Percentiles rank a stretch among this genome's conserved stretches.
Conservation (phyloP, 2,888 invertebrate species). For the Cataglyphis albicans region DNA sequence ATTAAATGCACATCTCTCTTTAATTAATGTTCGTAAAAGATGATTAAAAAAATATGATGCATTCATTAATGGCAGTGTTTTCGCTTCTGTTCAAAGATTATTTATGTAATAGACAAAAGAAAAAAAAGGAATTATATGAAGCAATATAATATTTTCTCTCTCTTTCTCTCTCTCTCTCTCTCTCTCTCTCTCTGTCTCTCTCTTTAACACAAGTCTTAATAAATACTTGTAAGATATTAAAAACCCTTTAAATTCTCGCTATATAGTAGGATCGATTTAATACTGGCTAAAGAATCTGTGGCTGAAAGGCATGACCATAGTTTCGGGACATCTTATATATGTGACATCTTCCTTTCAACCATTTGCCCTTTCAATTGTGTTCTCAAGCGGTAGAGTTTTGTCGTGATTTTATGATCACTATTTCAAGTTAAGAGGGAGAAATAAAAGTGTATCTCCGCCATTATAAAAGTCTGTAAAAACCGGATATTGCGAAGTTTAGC, state of each 20-base stretch:
- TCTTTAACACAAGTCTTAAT: neutral
- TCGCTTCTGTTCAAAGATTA: neutral
- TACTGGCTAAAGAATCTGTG: conserved; percentile 37
- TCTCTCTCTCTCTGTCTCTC: neutral
- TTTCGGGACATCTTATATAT: conserved; percentile 42
- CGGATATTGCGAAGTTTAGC: conserved; percentile 56
- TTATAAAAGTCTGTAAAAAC: conserved; percentile 55
- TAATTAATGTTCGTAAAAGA: neutral
- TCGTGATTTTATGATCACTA: conserved; percentile 55
- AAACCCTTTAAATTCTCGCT: conserved; percentile 32
- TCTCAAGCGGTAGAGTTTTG: conserved; percentile 47
- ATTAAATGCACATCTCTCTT: neutral
- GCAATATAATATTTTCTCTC: neutral
- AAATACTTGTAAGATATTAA: conserved; percentile 11
- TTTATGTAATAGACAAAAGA: neutral
- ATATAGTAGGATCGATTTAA: conserved; percentile 24
- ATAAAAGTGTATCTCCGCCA: conserved; percentile 52
- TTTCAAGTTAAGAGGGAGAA: conserved; percentile 49
- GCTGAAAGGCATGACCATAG: conserved; percentile 31
- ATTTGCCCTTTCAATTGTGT: conserved; percentile 49
- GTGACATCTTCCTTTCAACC: conserved; percentile 41
- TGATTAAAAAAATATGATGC: neutral
- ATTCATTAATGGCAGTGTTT: neutral
- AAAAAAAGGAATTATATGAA: neutral
- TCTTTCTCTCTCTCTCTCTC: neutral